Percentiles rank a stretch among this genome's conserved stretches.
phyloP scores from a whole-genome alignment of 2,888 invertebrate genomes.

The Ophion obscuratus region DNA sequence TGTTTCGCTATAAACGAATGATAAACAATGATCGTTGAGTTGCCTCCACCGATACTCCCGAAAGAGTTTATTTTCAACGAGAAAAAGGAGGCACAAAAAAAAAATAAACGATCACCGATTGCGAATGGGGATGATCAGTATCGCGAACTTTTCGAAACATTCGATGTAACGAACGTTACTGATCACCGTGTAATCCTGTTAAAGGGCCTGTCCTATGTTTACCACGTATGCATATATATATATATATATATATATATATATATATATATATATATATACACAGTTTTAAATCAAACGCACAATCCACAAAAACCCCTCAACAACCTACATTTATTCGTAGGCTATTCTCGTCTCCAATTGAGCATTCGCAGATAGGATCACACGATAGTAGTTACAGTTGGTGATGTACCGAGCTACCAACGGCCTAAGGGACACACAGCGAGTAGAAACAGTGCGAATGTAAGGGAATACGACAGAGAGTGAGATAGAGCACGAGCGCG shows the following conservation, averaged over 20 bases:
- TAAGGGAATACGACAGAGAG: constrained; percentile 13
- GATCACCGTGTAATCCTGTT: neutral
- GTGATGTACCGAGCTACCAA: neutral
- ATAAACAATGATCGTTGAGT: constrained; percentile 36
- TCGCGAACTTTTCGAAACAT: constrained; percentile 1
- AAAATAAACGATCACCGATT: neutral
- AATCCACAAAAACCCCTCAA: neutral
- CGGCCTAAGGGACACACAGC: neutral
- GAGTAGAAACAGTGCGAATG: neutral
- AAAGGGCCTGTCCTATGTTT: neutral
- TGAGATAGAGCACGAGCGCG: constrained; percentile 52
- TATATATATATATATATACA: no score
- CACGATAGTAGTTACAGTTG: constrained; percentile 8
- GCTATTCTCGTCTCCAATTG: neutral
- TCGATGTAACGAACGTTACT: neutral
- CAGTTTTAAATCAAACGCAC: neutral
- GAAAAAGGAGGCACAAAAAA: constrained; percentile 7
- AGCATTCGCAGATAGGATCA: neutral
- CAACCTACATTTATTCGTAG: neutral
- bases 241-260: no score
- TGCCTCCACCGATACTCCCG: neutral
- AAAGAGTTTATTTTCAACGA: constrained; percentile 8
- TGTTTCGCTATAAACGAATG: constrained; percentile 22
- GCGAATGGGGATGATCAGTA: constrained; percentile 32
- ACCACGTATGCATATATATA: no score